Base-by-base conservation (phyloP, 1,140 invertebrate genomes). In the Hycleus cichorii region DNA sequence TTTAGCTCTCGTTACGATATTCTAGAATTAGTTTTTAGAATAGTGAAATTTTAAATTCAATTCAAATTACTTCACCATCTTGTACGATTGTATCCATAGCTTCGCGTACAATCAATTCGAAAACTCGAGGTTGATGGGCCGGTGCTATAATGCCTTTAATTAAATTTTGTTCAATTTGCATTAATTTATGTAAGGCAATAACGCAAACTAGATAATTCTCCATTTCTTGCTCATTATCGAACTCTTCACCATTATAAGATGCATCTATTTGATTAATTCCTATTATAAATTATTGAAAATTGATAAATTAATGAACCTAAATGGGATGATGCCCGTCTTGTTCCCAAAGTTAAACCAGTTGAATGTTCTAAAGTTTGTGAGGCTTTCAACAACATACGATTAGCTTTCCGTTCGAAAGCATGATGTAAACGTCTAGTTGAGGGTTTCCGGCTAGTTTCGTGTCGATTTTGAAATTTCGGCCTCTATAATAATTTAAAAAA, bases 201-300 rank as follows among this genome's bases (percentile, higher is more conserved):
- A 95, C 83, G 63, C 89, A 82, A n/a, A 89, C 82, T 52, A 94
- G 75, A 74, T 93, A 94, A 67, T 90, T 86, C 66, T 93, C 90
- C 78, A 92, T 87, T 73, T 95, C 91, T 70, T 87, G 84, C 73
- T 91, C 90, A 50, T 87, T 87, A 38, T 86, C 81, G 4, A 78
- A 66, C 67, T 86, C 84, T 62, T 87, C 85, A 3, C 76, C 77
- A 24, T 70, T 76, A 59, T 80, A 78, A 65, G 67, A 57, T 39
- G 65, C 58, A 55, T 74, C 72, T 18, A 18, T 18, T 18, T 55
- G 32, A 52, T 24, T 40, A 55, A 27, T 66, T 71, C 73, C 49
- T 73, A 71, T 72, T 4, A 18, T 18, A 18, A 18, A 18, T 18
- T n/a, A n/a, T 18, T 1, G 18, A 18, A 74, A 73, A 25, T 51